Percentiles rank a stretch among this genome's conserved stretches.
phyloP scores from a whole-genome alignment of 2,113 vertebrate genomes.

The Riparia riparia region DNA sequence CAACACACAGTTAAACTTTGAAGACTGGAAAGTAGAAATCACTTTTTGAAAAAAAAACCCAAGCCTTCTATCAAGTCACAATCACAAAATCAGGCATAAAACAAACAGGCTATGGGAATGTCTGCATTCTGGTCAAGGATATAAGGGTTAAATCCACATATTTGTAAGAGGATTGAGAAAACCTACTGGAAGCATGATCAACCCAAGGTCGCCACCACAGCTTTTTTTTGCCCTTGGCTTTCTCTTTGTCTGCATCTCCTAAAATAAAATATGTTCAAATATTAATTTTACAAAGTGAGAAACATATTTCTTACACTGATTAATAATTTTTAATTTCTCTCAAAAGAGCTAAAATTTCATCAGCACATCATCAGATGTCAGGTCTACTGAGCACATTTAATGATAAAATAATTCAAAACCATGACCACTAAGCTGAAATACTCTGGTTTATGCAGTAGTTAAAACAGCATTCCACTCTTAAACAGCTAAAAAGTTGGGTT shows the following conservation, averaged over 20 bases:
- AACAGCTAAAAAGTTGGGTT: not conserved
- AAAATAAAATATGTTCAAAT: slow-evolving; percentile 92
- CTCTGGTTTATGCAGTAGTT: not conserved
- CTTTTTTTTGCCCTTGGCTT: slow-evolving; percentile 99
- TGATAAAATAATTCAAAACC: not conserved
- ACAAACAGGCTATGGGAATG: slow-evolving; percentile 70
- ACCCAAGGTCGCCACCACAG: slow-evolving; percentile 99
- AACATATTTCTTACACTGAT: slow-evolving; percentile 74
- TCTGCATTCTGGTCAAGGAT: slow-evolving; percentile 98
- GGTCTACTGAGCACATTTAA: slow-evolving; percentile 9
- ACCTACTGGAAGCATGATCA: slow-evolving; percentile 99
- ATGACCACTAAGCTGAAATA: not conserved
- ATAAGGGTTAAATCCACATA: slow-evolving; percentile 91
- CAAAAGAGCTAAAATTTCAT: slow-evolving; percentile 53
- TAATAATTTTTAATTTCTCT: slow-evolving; percentile 63
- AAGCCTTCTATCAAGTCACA: slow-evolving; percentile 81
- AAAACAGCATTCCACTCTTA: not conserved
- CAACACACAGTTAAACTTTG: not conserved
- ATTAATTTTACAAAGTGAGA: slow-evolving; percentile 86
- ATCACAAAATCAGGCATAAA: slow-evolving; percentile 79
- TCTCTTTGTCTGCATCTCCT: slow-evolving; percentile 97
- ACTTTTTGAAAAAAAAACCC: not conserved
- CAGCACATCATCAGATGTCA: slow-evolving; percentile 54
- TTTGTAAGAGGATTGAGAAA: slow-evolving; percentile 87
- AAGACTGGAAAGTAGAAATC: not conserved